Percentiles rank a stretch among this genome's conserved stretches.
phyloP scores from a whole-genome alignment of 2,888 invertebrate genomes.

The Zaprionus obscuricornis region DNA sequence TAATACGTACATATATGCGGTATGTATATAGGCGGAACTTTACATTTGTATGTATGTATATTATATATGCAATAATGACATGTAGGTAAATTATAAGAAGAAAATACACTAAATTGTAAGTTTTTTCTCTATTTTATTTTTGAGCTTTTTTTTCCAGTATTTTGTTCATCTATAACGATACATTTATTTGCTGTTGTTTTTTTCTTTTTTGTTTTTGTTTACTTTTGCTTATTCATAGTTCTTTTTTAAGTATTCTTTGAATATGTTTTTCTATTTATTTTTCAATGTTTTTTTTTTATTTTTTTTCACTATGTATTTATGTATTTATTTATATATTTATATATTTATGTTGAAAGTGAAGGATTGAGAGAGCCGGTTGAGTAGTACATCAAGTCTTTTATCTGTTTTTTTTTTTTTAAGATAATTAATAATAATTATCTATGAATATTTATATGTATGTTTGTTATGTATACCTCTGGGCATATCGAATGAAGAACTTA shows the following conservation, averaged over 20 bases:
- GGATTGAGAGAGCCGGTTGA: too few species aligned
- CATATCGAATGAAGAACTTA: constrained; percentile 46
- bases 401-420: constrained; percentile 22
- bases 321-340: constrained; percentile 22
- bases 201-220: background rate
- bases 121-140: constrained; percentile 23
- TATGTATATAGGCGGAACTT: too few species aligned
- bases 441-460: too few species aligned
- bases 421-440: constrained; percentile 16
- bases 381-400: constrained; percentile 53
- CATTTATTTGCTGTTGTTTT: background rate
- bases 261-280: constrained; percentile 8
- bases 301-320: constrained; percentile 12
- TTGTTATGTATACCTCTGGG: constrained; percentile 46
- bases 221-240: constrained; percentile 1
- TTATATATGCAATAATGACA: background rate
- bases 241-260: background rate
- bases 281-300: background rate
- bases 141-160: constrained; percentile 43
- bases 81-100: background rate
- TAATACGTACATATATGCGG: background rate
- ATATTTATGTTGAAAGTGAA: constrained; percentile 6
- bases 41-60: too few species aligned
- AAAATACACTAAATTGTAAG: background rate
- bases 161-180: constrained; percentile 16